Percentiles rank a stretch among this genome's conserved stretches.
Conservation (phyloP, 1,140 invertebrate genomes). For the Papilio dardanus region DNA sequence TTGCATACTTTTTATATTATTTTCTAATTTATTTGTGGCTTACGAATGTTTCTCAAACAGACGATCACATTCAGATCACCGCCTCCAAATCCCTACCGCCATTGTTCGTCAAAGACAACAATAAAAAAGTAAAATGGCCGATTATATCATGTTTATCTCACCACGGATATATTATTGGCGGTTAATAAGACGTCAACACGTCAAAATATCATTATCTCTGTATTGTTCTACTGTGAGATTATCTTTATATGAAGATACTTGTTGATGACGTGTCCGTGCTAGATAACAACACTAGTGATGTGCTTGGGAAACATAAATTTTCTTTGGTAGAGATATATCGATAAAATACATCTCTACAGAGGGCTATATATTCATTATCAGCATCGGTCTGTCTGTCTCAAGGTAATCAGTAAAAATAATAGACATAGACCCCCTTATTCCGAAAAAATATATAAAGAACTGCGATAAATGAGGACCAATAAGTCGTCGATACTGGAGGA, state of each 20-base stretch:
- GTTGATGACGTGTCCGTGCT: slow-evolving; percentile 20
- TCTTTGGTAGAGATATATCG: neutral
- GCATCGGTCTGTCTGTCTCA: no score
- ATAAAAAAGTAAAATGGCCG: slow-evolving; percentile 35
- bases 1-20: neutral
- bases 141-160: slow-evolving; percentile 34
- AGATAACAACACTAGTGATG: slow-evolving; percentile 30
- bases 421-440: no score
- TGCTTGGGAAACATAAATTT: neutral
- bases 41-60: neutral
- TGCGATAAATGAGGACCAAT: no score
- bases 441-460: no score
- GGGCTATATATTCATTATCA: no score
- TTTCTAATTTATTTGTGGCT: no score
- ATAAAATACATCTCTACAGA: no score
- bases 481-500: no score
- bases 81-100: neutral
- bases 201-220: slow-evolving; percentile 55
- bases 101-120: slow-evolving; percentile 26
- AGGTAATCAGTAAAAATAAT: no score
- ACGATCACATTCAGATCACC: neutral
- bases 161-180: slow-evolving; percentile 37
- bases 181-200: slow-evolving; percentile 66
- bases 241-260: slow-evolving; percentile 42
- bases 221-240: slow-evolving; percentile 43